These are phyloP conservation scores for Peucedramus taeniatus DNA, from an alignment of 2,113 vertebrate genomes.

Conservation along the genomic window DNA sequence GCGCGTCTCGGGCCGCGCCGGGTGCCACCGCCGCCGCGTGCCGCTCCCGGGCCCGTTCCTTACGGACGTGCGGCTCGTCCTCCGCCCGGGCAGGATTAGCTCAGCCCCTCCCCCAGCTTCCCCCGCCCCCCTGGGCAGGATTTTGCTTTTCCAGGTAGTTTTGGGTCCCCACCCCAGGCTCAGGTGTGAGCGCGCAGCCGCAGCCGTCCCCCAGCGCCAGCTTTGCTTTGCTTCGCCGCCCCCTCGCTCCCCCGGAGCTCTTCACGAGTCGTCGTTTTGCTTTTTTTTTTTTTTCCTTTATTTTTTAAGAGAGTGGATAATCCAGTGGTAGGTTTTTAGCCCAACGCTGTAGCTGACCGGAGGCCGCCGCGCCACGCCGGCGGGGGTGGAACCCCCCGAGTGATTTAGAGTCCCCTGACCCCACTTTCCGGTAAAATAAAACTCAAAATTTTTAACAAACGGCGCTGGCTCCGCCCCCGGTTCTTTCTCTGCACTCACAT, in stretches of 20 bases:
- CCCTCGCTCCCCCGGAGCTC: not conserved
- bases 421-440: not conserved
- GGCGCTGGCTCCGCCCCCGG: not conserved
- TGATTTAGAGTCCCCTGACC: not conserved
- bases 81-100: not conserved
- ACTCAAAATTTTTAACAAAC: not conserved
- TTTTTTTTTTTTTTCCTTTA: not conserved
- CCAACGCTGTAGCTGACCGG: not conserved
- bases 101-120: not conserved
- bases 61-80: not conserved
- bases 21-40: not conserved
- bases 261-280: not conserved
- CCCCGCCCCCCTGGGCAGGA: not conserved
- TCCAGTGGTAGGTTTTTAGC: not conserved
- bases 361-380: not conserved
- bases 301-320: not conserved
- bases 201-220: not conserved
- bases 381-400: not conserved
- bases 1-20: not conserved
- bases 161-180: not conserved
- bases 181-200: not conserved
- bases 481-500: not conserved
- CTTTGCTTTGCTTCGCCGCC: slow-evolving; percentile 27
- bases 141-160: slow-evolving; percentile 21
- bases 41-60: not conserved